phyloP scores from a whole-genome alignment of 2,888 invertebrate genomes.

The Plutella xylostella region DNA sequence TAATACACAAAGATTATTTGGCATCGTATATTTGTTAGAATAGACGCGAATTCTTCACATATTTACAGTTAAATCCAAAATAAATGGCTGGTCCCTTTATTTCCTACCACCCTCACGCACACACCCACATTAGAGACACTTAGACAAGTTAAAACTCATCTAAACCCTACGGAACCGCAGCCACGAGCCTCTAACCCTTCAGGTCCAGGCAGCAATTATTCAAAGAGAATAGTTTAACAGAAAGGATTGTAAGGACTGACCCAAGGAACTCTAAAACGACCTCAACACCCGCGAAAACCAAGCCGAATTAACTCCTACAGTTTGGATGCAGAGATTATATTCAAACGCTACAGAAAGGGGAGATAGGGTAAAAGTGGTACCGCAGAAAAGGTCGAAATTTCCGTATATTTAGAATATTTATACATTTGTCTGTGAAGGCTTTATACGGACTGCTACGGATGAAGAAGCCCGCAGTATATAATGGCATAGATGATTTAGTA shows the following conservation, averaged over 20 bases:
- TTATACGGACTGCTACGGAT: slow-evolving; percentile 46
- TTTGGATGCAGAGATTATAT: not conserved
- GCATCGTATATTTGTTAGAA: too few species aligned
- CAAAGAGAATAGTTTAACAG: slow-evolving; percentile 71
- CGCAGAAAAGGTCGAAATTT: slow-evolving; percentile 19
- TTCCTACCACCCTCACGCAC: too few species aligned
- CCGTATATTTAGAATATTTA: slow-evolving; percentile 66
- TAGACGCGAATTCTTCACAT: too few species aligned
- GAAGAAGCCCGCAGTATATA: slow-evolving; percentile 50
- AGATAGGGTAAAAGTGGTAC: not conserved
- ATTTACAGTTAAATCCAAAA: too few species aligned
- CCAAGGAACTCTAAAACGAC: not conserved
- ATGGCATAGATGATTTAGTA: slow-evolving; percentile 62
- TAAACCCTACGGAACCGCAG: not conserved
- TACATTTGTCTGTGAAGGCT: slow-evolving; percentile 56
- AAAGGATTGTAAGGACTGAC: slow-evolving; percentile 62
- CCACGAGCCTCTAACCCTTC: too few species aligned
- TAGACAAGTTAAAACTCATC: too few species aligned
- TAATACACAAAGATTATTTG: too few species aligned
- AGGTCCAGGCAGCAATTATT: slow-evolving; percentile 70
- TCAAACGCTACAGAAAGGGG: not conserved
- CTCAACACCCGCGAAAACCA: not conserved
- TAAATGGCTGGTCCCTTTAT: too few species aligned
- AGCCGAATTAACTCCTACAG: not conserved
- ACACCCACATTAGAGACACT: too few species aligned